phyloP scores from a whole-genome alignment of 2,113 vertebrate genomes.

The Megaceryle torquata region DNA sequence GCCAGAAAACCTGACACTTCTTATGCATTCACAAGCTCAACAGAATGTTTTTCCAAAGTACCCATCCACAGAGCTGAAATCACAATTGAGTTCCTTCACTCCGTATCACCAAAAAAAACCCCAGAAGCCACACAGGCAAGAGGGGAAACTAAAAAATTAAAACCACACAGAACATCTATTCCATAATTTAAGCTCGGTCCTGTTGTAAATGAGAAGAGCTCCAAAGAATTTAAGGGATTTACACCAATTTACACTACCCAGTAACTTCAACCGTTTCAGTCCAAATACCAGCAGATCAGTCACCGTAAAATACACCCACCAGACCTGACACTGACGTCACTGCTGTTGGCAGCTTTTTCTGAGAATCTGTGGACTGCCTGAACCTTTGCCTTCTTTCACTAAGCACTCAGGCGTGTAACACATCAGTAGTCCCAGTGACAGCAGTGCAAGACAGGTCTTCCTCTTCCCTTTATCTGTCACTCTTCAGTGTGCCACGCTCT shows the following conservation, averaged over 20 bases:
- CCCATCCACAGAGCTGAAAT: not conserved
- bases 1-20: conserved; percentile 25
- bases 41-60: not conserved
- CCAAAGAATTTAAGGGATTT: not conserved
- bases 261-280: not conserved
- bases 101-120: not conserved
- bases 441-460: not conserved
- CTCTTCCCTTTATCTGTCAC: not conserved
- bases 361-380: not conserved
- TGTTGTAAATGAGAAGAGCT: not conserved
- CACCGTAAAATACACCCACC: not conserved
- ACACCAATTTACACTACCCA: not conserved
- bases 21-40: not conserved
- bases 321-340: not conserved
- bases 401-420: not conserved
- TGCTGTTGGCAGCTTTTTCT: not conserved
- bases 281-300: conserved; percentile 12
- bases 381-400: not conserved
- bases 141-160: not conserved
- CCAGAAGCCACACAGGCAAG: not conserved
- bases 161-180: not conserved
- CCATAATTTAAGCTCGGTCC: not conserved
- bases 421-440: not conserved
- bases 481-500: not conserved
- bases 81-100: not conserved